These are phyloP conservation scores for Drosophila equinoxialis DNA, from an alignment of 1,140 invertebrate genomes.

Conservation along the genomic window DNA sequence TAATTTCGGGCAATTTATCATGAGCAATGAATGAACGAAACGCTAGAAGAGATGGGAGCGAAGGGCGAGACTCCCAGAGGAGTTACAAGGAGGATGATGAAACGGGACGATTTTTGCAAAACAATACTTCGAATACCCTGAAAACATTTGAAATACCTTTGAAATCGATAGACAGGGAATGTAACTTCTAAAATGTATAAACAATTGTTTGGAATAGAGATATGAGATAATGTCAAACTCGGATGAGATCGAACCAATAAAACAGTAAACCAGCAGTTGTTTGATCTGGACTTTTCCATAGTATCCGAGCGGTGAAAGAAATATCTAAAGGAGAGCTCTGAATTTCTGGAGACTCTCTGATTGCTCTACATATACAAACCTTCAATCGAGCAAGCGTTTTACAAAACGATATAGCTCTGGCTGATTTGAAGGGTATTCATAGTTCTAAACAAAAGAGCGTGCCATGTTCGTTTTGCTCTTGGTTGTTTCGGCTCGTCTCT, in stretches of 20 bases:
- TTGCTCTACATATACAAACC: too few relatives aligned
- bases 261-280: too few relatives aligned
- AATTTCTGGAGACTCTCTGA: too few relatives aligned
- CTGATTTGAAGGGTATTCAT: not conserved
- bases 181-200: too few relatives aligned
- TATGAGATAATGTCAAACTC: too few relatives aligned
- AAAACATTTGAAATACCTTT: not conserved
- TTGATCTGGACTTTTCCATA: too few relatives aligned
- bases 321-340: too few relatives aligned
- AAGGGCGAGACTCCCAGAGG: not conserved
- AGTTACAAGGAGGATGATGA: not conserved
- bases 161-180: too few relatives aligned
- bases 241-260: too few relatives aligned
- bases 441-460: conserved; percentile 30
- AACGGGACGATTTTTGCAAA: not conserved
- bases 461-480: conserved; percentile 54
- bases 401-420: too few relatives aligned
- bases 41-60: not conserved
- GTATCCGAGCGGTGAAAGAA: too few relatives aligned
- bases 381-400: not conserved
- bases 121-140: conserved; percentile 38
- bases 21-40: conserved; percentile 50
- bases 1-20: conserved; percentile 82
- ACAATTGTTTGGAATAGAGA: too few relatives aligned
- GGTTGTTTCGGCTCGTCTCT: not conserved